A percentile compares a stretch with the other conserved stretches of the same genome.
phyloP scores from a whole-genome alignment of 2,888 invertebrate species.

The Steinernema hermaphroditum region DNA sequence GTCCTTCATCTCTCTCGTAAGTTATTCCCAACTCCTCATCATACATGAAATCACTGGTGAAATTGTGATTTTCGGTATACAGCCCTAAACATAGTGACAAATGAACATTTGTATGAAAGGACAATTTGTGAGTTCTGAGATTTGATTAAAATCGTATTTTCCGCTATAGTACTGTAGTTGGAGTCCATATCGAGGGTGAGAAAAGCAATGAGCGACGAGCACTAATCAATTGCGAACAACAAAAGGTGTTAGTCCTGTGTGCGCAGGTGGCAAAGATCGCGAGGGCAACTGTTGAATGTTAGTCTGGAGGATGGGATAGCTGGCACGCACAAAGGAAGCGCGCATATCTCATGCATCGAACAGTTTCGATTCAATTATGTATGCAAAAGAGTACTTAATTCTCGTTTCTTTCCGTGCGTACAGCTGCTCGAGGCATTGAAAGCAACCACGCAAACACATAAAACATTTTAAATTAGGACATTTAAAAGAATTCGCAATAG shows the following conservation, averaged over 20 bases:
- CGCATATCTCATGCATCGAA: neutral
- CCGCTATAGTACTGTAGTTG: too few relatives aligned
- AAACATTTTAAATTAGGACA: too few relatives aligned
- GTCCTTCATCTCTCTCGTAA: conserved; percentile 58
- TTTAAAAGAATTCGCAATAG: neutral
- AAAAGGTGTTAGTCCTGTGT: neutral
- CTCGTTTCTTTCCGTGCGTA: neutral
- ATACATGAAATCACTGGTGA: conserved; percentile 66
- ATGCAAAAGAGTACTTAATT: neutral
- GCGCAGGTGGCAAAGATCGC: neutral
- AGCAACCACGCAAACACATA: neutral
- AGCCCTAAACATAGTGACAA: conserved; percentile 58
- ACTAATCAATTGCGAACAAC: neutral
- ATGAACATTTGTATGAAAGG: too few relatives aligned
- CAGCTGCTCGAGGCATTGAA: neutral
- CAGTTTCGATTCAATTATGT: neutral
- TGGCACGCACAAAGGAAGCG: neutral
- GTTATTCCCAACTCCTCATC: conserved; percentile 52
- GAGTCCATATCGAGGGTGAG: too few relatives aligned
- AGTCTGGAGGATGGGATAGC: neutral
- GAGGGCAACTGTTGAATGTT: neutral
- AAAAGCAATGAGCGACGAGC: too few relatives aligned
- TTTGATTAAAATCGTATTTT: too few relatives aligned
- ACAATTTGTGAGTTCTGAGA: too few relatives aligned
- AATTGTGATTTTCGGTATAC: conserved; percentile 66